Conservation (phyloP, 2,888 invertebrate species). For the Calliphora vomitoria region DNA sequence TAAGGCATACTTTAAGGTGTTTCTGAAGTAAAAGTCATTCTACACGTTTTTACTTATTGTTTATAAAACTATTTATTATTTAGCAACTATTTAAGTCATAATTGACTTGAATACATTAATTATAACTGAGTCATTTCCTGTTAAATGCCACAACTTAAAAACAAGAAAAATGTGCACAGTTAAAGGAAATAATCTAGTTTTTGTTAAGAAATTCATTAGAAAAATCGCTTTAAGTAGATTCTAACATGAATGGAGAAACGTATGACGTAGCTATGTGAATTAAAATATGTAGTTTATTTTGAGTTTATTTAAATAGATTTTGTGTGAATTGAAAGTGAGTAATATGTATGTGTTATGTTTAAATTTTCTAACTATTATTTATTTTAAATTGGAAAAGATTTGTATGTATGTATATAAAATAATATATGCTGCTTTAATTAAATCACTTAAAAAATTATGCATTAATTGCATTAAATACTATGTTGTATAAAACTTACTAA, state of each 20-base stretch:
- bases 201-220: background rate
- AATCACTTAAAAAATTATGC: too few relatives aligned
- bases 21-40: background rate
- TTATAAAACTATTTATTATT: conserved; percentile 6
- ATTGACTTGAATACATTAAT: conserved; percentile 23
- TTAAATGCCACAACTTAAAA: background rate
- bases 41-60: background rate
- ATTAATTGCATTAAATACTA: too few relatives aligned
- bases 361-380: too few relatives aligned
- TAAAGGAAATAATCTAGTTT: conserved; percentile 36
- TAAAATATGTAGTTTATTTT: background rate
- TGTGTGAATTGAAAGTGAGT: too few relatives aligned
- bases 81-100: conserved; percentile 2
- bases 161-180: background rate
- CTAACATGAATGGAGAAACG: background rate
- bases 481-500: too few relatives aligned
- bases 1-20: conserved; percentile 12
- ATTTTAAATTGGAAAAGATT: too few relatives aligned
- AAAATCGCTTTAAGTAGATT: background rate
- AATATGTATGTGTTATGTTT: too few relatives aligned
- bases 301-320: background rate
- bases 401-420: too few relatives aligned
- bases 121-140: conserved; percentile 44
- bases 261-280: background rate
- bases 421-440: too few relatives aligned